Evolutionary conservation across 2,113 vertebrate species (phyloP).

Genomic region (Megalops atlanticus): DNA sequence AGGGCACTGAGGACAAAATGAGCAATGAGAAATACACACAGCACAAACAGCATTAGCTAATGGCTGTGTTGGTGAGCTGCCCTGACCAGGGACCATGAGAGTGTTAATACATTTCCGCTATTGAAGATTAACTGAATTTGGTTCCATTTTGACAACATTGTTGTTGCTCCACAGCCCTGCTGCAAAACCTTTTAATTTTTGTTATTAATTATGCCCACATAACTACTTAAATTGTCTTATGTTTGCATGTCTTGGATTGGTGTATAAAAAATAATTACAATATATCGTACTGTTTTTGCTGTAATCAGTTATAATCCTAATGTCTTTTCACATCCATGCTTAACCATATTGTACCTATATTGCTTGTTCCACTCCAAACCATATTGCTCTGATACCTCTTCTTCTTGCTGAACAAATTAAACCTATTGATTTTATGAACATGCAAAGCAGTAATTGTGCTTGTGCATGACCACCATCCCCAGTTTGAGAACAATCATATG

Average conservation of each 20-base stretch:
- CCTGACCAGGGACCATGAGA: background rate
- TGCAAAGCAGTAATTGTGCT: too few relatives aligned
- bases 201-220: background rate
- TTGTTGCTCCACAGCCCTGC: background rate
- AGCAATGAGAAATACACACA: background rate
- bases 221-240: background rate
- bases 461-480: too few relatives aligned
- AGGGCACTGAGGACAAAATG: background rate
- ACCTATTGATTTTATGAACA: background rate
- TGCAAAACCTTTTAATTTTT: background rate
- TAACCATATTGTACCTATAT: background rate
- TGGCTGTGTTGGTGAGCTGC: background rate
- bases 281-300: background rate
- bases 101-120: background rate
- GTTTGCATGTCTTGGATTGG: background rate
- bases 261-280: background rate
- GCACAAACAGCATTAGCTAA: background rate
- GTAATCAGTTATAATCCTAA: background rate
- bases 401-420: background rate
- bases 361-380: background rate
- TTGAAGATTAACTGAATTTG: background rate
- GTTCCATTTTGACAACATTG: background rate
- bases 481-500: too few relatives aligned
- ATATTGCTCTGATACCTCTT: background rate
- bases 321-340: background rate